Percentiles rank a stretch among this genome's conserved stretches.
These are phyloP conservation scores for Thecocarcelia acutangulata DNA, from an alignment of 2,888 invertebrate species.

Conservation along the genomic window DNA sequence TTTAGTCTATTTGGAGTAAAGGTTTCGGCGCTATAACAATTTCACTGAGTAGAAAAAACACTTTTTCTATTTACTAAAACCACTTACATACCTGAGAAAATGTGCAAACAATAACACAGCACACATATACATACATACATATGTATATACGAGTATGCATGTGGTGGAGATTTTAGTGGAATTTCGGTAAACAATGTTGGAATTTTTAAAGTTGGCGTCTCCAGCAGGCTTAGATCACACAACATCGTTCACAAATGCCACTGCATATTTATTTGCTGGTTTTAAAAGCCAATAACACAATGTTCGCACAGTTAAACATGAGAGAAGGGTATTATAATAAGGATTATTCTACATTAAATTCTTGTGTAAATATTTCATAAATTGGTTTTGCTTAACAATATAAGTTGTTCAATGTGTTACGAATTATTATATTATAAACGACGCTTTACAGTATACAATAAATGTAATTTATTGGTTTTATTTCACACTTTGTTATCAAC, in stretches of 20 bases:
- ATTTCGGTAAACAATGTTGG: conserved; percentile 31
- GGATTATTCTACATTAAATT: neutral
- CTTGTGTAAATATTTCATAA: neutral
- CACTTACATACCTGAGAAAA: conserved; percentile 6
- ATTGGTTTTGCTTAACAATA: no score
- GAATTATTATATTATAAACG: no score
- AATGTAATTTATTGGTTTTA: no score
- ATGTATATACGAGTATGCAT: neutral
- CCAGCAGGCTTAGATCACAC: conserved; percentile 35
- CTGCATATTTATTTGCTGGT: neutral
- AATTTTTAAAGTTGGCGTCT: conserved; percentile 29
- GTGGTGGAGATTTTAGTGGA: conserved; percentile 18
- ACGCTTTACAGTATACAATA: no score
- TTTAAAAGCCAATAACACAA: neutral
- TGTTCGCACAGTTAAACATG: conserved; percentile 6
- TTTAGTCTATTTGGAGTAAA: conserved; percentile 1
- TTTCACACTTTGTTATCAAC: no score
- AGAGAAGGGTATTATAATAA: no score
- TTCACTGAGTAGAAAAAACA: no score
- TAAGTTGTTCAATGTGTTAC: no score
- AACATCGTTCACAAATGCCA: neutral
- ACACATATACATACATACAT: no score
- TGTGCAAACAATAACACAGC: conserved; percentile 7
- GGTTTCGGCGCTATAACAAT: neutral
- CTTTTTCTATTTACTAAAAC: neutral